A percentile compares a stretch with the other conserved stretches of the same genome.
phyloP scores from a whole-genome alignment of 2,888 invertebrate genomes.

The Prenolepis imparis region DNA sequence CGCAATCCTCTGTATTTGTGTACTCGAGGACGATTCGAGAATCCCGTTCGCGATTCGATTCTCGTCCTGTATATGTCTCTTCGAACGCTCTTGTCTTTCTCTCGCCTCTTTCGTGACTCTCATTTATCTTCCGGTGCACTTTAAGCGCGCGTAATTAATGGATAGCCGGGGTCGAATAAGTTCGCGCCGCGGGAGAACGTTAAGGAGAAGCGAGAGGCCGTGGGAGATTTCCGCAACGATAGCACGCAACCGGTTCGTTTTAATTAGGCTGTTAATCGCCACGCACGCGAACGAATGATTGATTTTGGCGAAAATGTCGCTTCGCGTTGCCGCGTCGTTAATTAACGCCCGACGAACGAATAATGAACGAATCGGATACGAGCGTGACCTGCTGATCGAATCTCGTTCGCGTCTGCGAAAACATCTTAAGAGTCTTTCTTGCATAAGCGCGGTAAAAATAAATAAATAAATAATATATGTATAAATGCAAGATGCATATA shows the following conservation, averaged over 20 bases:
- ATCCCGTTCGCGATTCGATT: constrained; percentile 42
- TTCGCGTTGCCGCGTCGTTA: constrained; percentile 32
- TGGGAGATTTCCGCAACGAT: constrained; percentile 54
- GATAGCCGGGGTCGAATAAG: constrained; percentile 57
- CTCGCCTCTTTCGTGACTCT: constrained; percentile 41
- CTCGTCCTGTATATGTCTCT: constrained; percentile 11
- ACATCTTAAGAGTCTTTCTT: background rate
- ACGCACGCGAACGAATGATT: constrained; percentile 53
- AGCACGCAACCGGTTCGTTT: constrained; percentile 63
- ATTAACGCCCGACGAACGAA: constrained; percentile 51
- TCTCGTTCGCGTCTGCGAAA: background rate
- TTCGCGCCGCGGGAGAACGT: constrained; percentile 53
- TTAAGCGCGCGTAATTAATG: constrained; percentile 71
- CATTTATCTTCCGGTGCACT: constrained; percentile 68
- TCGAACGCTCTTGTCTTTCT: constrained; percentile 5
- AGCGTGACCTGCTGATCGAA: constrained; percentile 22
- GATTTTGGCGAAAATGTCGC: constrained; percentile 49
- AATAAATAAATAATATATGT: background rate
- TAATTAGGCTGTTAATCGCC: constrained; percentile 65
- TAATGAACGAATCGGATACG: constrained; percentile 25
- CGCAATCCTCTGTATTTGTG: constrained; percentile 45
- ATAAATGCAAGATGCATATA: background rate
- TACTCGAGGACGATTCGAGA: constrained; percentile 40
- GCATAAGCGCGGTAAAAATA: background rate
- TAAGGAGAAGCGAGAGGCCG: constrained; percentile 41